Percentiles rank a stretch among this genome's conserved stretches.
Conservation (phyloP, 30 jellyfish, hydroid and myxozoan species). For the Turritopsis dohrnii region DNA sequence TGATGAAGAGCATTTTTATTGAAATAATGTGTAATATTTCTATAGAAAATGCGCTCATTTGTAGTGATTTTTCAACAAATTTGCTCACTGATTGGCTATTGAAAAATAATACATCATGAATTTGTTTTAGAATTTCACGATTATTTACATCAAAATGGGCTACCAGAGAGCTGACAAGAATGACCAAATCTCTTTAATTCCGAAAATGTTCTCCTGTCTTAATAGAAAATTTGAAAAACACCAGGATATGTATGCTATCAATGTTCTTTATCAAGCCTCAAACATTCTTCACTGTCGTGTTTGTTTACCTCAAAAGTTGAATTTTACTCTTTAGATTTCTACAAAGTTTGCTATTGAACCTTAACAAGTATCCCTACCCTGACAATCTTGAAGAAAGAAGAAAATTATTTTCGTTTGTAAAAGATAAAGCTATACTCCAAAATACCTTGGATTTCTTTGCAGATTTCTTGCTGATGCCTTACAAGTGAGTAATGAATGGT, state of each 20-base stretch:
- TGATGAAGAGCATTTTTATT: no score
- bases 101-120: neutral
- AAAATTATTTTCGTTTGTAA: slow-evolving; percentile 30
- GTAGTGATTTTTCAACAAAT: no score
- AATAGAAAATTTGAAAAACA: slow-evolving; percentile 43
- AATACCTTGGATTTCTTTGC: slow-evolving; percentile 41
- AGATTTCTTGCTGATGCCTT: slow-evolving; percentile 68
- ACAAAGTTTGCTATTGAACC: slow-evolving; percentile 23
- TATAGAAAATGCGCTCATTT: neutral
- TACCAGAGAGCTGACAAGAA: slow-evolving; percentile 43
- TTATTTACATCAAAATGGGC: slow-evolving; percentile 90
- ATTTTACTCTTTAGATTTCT: slow-evolving; percentile 12
- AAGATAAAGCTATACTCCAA: slow-evolving; percentile 25
- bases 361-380: slow-evolving; percentile 43
- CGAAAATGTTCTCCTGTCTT: slow-evolving; percentile 57
- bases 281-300: neutral
- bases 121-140: slow-evolving; percentile 69
- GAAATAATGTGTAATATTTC: no score
- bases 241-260: slow-evolving; percentile 58
- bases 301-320: neutral
- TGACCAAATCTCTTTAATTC: slow-evolving; percentile 44
- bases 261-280: neutral
- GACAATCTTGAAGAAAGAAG: slow-evolving; percentile 49
- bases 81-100: no score
- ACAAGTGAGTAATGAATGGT: slow-evolving; percentile 45